Conservation (phyloP, 1,140 invertebrate genomes). For the Lethrus apterus region DNA sequence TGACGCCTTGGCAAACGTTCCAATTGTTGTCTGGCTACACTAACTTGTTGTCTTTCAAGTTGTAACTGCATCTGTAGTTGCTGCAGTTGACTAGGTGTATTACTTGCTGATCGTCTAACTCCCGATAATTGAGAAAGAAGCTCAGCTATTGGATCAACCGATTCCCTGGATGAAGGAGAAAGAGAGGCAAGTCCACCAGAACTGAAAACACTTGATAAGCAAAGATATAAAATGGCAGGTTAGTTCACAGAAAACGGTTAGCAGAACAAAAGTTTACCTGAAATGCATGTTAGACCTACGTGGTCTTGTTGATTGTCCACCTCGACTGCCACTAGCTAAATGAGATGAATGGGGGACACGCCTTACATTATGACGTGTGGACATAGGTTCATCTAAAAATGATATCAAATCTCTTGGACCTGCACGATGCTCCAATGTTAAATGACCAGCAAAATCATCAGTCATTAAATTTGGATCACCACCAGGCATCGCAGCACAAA, state of each 20-base stretch:
- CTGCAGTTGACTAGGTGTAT: constrained; percentile 71
- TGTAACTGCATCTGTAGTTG: constrained; percentile 87
- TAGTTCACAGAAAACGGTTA: constrained; percentile 4
- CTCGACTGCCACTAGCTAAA: constrained; percentile 57
- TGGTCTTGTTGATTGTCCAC: constrained; percentile 47
- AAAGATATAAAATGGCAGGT: constrained; percentile 26
- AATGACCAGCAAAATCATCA: constrained; percentile 94
- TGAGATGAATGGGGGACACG: constrained; percentile 77
- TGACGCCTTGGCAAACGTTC: constrained; percentile 78
- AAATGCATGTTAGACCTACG: constrained; percentile 87
- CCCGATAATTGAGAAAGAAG: constrained; percentile 86
- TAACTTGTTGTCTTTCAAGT: constrained; percentile 76
- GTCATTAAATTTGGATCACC: constrained; percentile 96
- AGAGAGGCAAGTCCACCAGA: constrained; percentile 70
- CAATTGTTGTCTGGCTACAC: constrained; percentile 73
- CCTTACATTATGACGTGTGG: constrained; percentile 59
- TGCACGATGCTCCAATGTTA: constrained; percentile 88
- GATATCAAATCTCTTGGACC: constrained; percentile 80
- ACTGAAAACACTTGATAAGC: constrained; percentile 44
- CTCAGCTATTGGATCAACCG: constrained; percentile 91
- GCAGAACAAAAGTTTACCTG: constrained; percentile 44
- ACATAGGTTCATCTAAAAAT: constrained; percentile 78
- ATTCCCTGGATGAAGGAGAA: constrained; percentile 79
- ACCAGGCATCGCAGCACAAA: constrained; percentile 90
- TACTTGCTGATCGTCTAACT: constrained; percentile 62